A percentile compares a stretch with the other conserved stretches of the same genome.
phyloP scores from a whole-genome alignment of 1,140 invertebrate genomes.

The Drosophila nikananu region DNA sequence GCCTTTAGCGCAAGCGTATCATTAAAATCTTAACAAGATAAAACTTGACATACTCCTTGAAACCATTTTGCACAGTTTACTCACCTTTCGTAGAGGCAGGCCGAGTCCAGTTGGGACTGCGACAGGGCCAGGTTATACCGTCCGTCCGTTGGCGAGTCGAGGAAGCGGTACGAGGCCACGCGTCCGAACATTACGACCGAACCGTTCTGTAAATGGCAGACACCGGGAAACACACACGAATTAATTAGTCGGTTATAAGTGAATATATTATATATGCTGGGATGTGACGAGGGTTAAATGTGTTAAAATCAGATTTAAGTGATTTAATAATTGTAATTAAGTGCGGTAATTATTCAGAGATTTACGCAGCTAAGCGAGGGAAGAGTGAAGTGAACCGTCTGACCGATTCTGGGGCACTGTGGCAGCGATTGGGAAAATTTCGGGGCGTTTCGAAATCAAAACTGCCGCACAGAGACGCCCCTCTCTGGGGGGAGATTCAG shows the following conservation, averaged over 20 bases:
- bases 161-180: slow-evolving; percentile 96
- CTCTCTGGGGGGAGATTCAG: slow-evolving; percentile 38
- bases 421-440: slow-evolving; percentile 48
- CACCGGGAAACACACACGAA: slow-evolving; percentile 6
- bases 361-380: slow-evolving; percentile 22
- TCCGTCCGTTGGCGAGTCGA: slow-evolving; percentile 95
- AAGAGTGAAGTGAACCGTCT: slow-evolving; percentile 22
- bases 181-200: slow-evolving; percentile 95
- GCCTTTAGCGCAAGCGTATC: slow-evolving; percentile 29
- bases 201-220: slow-evolving; percentile 88
- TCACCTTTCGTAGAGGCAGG: slow-evolving; percentile 92
- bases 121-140: slow-evolving; percentile 88
- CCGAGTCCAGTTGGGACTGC: slow-evolving; percentile 90
- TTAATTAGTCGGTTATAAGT: slow-evolving; percentile 19
- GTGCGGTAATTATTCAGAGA: slow-evolving; percentile 37
- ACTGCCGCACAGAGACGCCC: slow-evolving; percentile 59
- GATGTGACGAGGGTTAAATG: slow-evolving; percentile 42
- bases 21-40: neutral
- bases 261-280: neutral
- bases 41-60: neutral
- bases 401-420: slow-evolving; percentile 59
- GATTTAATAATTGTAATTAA: slow-evolving; percentile 53
- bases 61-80: slow-evolving; percentile 7
- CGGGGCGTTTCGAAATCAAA: slow-evolving; percentile 74
- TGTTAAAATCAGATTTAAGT: slow-evolving; percentile 34